phyloP scores from a whole-genome alignment of 2,797 vertebrate species.

The Xiphophorus birchmanni region DNA sequence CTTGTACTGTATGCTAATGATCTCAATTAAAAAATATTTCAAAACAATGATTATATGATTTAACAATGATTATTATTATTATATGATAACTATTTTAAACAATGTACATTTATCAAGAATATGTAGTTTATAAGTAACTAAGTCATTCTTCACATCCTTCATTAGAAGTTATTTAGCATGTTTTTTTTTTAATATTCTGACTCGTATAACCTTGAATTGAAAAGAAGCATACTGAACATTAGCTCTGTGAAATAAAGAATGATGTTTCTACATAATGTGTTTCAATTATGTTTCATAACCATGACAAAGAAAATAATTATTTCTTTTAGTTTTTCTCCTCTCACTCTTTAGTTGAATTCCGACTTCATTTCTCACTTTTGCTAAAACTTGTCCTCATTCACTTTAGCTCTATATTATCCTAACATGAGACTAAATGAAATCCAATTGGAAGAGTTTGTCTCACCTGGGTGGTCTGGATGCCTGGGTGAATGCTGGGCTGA shows the following conservation, averaged over 20 bases:
- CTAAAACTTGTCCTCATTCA: constrained; percentile 11
- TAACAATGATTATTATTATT: too few species aligned
- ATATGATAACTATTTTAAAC: not conserved
- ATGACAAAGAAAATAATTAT: not conserved
- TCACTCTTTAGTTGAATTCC: not conserved
- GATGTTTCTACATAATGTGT: not conserved
- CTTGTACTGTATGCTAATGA: not conserved
- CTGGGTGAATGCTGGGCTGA: constrained; percentile 12
- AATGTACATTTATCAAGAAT: not conserved
- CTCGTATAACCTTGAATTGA: not conserved
- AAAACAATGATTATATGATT: not conserved
- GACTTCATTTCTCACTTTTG: not conserved
- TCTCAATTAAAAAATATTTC: not conserved
- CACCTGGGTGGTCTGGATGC: constrained; percentile 17
- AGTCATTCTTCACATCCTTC: not conserved
- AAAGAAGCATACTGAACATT: not conserved
- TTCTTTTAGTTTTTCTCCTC: not conserved
- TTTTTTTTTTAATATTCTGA: not conserved
- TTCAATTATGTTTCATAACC: not conserved
- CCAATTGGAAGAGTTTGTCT: constrained; percentile 34
- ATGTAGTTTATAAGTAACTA: not conserved
- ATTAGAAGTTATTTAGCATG: not conserved
- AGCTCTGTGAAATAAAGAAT: not conserved
- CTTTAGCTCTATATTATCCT: constrained; percentile 10
- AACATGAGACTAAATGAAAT: constrained; percentile 44